These are phyloP conservation scores for Plestiodon gilberti DNA, from an alignment of 2,113 vertebrate species.

Conservation along the genomic window DNA sequence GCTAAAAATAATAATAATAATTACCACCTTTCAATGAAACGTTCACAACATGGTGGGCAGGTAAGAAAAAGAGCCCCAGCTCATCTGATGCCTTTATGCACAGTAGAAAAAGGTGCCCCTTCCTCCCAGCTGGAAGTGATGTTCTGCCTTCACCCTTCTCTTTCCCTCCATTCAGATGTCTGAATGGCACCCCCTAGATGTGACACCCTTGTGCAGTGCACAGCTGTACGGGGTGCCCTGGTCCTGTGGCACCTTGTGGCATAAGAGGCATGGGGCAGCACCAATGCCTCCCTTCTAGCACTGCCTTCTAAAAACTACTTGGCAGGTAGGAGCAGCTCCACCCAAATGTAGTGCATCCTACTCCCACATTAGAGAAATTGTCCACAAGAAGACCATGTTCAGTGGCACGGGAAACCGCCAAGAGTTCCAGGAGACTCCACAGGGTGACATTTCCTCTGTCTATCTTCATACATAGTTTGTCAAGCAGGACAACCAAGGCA, in stretches of 20 bases:
- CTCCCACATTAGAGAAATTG: not conserved
- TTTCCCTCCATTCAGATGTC: not conserved
- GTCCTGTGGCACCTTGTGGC: not conserved
- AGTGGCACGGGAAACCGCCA: not conserved
- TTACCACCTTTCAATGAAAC: too few relatives aligned
- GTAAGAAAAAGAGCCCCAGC: too few relatives aligned
- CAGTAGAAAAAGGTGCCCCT: too few relatives aligned
- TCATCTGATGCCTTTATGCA: too few relatives aligned
- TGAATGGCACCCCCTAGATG: not conserved
- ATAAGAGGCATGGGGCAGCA: not conserved
- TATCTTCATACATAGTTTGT: not conserved
- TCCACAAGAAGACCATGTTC: not conserved
- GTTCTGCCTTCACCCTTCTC: not conserved
- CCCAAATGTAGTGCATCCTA: not conserved
- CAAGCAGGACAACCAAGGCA: not conserved
- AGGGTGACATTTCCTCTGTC: not conserved
- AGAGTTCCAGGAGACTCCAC: not conserved
- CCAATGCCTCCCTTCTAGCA: not conserved
- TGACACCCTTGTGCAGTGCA: too few relatives aligned
- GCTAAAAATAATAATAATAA: too few relatives aligned
- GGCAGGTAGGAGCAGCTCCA: not conserved
- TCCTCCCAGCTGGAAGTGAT: not conserved
- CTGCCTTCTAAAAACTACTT: not conserved
- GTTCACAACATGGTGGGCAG: too few relatives aligned
- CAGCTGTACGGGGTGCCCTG: not conserved